Evolutionary conservation across 1,140 invertebrate genomes (phyloP), one percentile per base, ranked within the genome.

Genomic region (Ceratosolen fusciceps): DNA sequence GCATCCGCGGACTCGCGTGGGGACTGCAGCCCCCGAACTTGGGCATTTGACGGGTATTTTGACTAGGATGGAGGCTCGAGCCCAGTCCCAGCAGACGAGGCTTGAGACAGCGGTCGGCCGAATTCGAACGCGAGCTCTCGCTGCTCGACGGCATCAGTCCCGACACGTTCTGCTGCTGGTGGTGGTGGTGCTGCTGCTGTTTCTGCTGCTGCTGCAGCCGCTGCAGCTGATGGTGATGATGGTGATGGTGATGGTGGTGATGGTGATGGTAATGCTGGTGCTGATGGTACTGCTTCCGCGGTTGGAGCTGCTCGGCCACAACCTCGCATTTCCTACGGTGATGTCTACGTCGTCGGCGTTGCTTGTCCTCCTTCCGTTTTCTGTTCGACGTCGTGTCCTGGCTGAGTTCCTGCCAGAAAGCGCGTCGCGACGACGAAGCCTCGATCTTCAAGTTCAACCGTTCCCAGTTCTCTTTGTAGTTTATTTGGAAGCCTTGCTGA

Each of bases 391-490:
- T 62, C 58, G 87, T 65, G 31, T 65, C 60, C 49, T 89, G 86
- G 49, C 87, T 90, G 2, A 90, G 74, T 26, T 90, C 89, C 0
- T 82, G 85, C 89, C 89, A 90, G 65, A 90, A 90, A 56, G 90
- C 88, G 0, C 83, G 83, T 0, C 85, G 80, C 1, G 86, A 81
- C 0, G 86, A 86, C 0, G 85, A 86, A 0, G 87, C 83, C 21
- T 89, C 87, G 24, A 90, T 90, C 68, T 89, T 90, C 2, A 89
- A 47, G 74, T 89, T 90, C 1, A 91, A 74, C 68, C 88, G 90
- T 58, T 91, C 89, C 90, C 89, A 91, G 77, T 91, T 91, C 65
- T 90, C 90, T 0, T 88, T 86, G 72, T 91, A 91, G 31, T 89
- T 88, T 43, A 90, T 88, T 19, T 90, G 89, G 29, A 89, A 85